Evolutionary conservation across 1,140 invertebrate genomes (phyloP), one percentile per base, ranked within the genome.

Genomic region (Lordiphosa collinella): DNA sequence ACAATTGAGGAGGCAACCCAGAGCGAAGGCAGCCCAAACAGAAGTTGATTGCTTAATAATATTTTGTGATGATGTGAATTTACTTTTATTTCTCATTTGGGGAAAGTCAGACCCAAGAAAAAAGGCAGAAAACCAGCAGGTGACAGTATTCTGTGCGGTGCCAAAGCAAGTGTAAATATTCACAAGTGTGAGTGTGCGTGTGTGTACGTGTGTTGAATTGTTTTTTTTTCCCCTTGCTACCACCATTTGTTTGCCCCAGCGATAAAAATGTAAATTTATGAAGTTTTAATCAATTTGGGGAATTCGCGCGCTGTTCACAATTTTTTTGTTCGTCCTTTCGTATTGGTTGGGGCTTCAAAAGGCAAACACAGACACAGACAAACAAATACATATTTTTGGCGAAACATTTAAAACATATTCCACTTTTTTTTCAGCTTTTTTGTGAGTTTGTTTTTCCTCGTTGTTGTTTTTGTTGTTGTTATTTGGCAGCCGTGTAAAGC

Each of bases 261-360:
- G 78, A 82, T 82, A 82, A 82, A 82, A 82, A 82, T 82, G 78
- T 82, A 82, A 82, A 82, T 82, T 82, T 82, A 82, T 82, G 78
- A 82, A 82, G 78, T 82, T 82, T 82, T 82, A 82, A 82, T 82
- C 78, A 82, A 82, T 82, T 82, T 82, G 78, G 78, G 76, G 78
- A 82, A 82, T 82, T 84, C 63, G 55, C 63, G 55, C 78, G 63
- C 71, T 62, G 54, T 59, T 64, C 53, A 44, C 61, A 68, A 57
- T 63, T 60, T 44, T 13, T 34, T 49, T 71, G 35, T 64, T 36
- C 52, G 53, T 51, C 40, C 58, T 22, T 64, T 31, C 22, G 53
- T 11, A 59, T 68, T 78, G 73, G 68, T 72, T 67, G 55, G 46
- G 44, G 48, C 58, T 67, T 29, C 72, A 40, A 75, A 67, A 67